Conservation (phyloP, 2,113 vertebrate genomes). For the Microtus montanus region DNA sequence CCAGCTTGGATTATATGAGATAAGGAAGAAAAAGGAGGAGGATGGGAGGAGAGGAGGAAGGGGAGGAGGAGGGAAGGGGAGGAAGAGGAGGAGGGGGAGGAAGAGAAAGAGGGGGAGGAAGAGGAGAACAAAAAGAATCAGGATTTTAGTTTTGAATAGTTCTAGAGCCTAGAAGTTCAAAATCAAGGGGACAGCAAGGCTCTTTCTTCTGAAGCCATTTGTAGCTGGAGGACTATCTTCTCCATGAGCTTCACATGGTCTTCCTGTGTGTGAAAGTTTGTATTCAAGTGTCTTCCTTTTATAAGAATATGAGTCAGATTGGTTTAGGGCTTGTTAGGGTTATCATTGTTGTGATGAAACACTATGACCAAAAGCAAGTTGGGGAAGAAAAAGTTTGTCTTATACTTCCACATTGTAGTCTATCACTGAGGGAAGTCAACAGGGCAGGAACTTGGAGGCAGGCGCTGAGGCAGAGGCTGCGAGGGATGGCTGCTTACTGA, state of each 20-base stretch:
- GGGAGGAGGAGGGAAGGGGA: neutral
- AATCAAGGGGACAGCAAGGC: neutral
- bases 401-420: neutral
- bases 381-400: neutral
- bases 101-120: rapidly evolving
- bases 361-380: neutral
- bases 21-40: neutral
- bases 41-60: neutral
- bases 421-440: neutral
- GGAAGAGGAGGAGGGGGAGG: neutral
- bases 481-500: neutral
- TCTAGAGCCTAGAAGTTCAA: neutral
- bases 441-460: neutral
- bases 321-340: neutral
- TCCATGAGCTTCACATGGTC: too few species aligned
- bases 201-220: neutral
- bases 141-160: neutral
- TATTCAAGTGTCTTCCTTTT: neutral
- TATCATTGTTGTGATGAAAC: neutral
- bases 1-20: neutral
- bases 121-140: neutral
- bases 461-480: neutral
- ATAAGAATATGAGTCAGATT: neutral
- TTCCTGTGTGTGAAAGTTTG: neutral
- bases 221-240: neutral